A percentile compares a stretch with the other conserved stretches of the same genome.
These are phyloP conservation scores for Agriopis marginaria DNA, from an alignment of 2,888 invertebrate genomes.

Conservation along the genomic window DNA sequence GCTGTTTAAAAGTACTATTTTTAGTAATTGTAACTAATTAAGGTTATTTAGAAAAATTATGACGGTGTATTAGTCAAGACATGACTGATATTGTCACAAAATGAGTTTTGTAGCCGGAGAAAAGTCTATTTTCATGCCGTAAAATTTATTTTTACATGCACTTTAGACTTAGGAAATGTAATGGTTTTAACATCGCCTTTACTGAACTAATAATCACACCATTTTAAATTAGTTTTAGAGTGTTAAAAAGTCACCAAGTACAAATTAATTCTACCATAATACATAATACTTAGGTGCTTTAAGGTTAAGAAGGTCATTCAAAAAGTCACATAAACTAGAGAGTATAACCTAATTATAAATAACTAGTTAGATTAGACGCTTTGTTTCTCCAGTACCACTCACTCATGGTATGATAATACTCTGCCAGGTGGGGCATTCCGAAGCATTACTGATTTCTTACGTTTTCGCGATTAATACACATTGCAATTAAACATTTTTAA, in stretches of 20 bases:
- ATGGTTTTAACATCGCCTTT: not conserved
- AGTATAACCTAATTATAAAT: not conserved
- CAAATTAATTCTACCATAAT: slow-evolving; percentile 40
- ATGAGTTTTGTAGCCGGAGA: not conserved
- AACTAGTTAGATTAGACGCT: not conserved
- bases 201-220: not conserved
- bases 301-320: slow-evolving; percentile 29
- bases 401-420: too few species aligned
- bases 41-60: not conserved
- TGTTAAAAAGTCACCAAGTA: slow-evolving; percentile 38
- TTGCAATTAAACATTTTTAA: too few species aligned
- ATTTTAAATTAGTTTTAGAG: not conserved
- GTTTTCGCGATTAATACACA: too few species aligned
- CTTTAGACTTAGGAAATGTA: not conserved
- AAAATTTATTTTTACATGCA: not conserved
- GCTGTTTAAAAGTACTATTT: not conserved
- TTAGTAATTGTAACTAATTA: slow-evolving; percentile 4
- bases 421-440: too few species aligned
- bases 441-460: too few species aligned
- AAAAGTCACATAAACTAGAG: not conserved
- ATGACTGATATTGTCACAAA: not conserved
- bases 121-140: slow-evolving; percentile 9
- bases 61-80: not conserved
- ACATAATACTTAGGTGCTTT: slow-evolving; percentile 37
- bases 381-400: too few species aligned